These are phyloP conservation scores for Yasuhikotakia modesta DNA, from an alignment of 2,797 vertebrate species.

Conservation along the genomic window DNA sequence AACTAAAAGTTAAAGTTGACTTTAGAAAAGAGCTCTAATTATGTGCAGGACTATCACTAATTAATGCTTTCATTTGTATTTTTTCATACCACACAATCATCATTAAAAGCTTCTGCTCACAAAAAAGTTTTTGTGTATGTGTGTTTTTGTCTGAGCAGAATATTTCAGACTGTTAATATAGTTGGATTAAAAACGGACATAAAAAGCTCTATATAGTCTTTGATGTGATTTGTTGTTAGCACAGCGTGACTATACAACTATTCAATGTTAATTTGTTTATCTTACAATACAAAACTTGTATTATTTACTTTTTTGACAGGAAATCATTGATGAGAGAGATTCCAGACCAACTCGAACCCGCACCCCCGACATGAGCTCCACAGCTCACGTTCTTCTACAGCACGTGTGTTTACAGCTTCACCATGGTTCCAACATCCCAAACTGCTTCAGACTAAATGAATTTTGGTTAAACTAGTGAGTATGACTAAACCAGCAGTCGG, in stretches of 20 bases:
- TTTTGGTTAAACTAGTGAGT: constrained; percentile 48
- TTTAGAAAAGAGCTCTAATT: neutral
- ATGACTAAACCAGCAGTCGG: constrained; percentile 38
- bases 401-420: neutral
- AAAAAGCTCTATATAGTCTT: neutral
- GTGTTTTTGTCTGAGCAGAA: neutral
- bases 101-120: neutral
- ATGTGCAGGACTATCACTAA: neutral
- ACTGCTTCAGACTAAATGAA: neutral
- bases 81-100: neutral
- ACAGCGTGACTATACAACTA: neutral
- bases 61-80: neutral
- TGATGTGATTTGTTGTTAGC: constrained; percentile 10
- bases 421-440: neutral
- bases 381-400: neutral
- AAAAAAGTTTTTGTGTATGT: neutral
- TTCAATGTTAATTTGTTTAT: neutral
- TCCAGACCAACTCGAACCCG: neutral
- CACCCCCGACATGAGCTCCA: neutral
- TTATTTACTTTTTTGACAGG: neutral
- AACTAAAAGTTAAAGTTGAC: neutral
- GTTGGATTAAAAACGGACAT: neutral
- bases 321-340: neutral
- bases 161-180: neutral
- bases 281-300: neutral